Evolutionary conservation across 2,888 invertebrate genomes (phyloP).

Genomic region (Deroplatys truncata): DNA sequence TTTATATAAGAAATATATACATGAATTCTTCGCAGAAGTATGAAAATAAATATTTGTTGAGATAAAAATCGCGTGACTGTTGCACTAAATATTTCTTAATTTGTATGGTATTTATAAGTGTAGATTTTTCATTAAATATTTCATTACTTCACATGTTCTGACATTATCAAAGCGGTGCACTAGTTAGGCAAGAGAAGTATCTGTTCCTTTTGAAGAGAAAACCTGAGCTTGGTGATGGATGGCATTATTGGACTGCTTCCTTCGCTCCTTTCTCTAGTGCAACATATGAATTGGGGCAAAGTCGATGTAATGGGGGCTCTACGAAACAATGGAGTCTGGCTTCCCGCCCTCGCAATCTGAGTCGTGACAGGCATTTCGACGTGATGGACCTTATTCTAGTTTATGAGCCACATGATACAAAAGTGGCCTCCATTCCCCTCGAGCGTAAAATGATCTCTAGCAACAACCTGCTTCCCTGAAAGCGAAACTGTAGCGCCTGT

Average conservation of each 20-base stretch:
- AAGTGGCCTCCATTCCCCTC: neutral
- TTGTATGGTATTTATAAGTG: too few species aligned
- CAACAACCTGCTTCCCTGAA: neutral
- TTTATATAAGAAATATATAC: too few species aligned
- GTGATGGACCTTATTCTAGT: neutral
- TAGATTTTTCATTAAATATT: too few species aligned
- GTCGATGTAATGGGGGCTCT: neutral
- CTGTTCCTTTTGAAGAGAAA: too few species aligned
- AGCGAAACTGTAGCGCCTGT: neutral
- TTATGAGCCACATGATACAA: neutral
- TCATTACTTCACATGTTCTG: too few species aligned
- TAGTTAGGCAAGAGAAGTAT: too few species aligned
- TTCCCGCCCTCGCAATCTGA: neutral
- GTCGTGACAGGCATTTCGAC: neutral
- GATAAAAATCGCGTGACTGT: too few species aligned
- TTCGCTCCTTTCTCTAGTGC: neutral
- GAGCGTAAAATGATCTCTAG: neutral
- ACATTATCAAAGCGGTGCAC: too few species aligned
- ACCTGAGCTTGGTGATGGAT: neutral
- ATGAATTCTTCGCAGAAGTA: too few species aligned
- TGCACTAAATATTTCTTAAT: too few species aligned
- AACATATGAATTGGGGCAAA: neutral
- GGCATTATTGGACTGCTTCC: neutral
- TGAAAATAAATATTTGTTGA: too few species aligned
- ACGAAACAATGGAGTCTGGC: neutral